Percentiles rank a stretch among this genome's conserved stretches.
These are phyloP conservation scores for Stichodactyla helianthus DNA, from an alignment of 64 coral and sea anemone species.

Conservation along the genomic window DNA sequence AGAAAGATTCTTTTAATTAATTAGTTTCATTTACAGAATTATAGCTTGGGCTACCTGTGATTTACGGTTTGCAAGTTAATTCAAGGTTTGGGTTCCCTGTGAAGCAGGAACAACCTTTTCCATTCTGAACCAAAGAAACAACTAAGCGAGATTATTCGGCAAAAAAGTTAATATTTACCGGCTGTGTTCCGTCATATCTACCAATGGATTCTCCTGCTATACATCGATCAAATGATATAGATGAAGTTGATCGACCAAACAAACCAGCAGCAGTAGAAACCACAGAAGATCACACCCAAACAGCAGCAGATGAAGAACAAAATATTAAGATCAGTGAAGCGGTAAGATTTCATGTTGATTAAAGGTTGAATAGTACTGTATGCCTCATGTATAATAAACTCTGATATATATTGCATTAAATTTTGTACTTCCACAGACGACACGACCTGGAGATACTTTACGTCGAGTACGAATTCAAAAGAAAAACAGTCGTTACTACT, in stretches of 20 bases:
- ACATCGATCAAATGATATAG: background rate
- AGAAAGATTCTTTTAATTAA: too few species aligned
- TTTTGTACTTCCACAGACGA: background rate
- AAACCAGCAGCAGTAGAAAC: background rate
- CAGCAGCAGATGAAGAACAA: background rate
- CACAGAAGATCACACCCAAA: background rate
- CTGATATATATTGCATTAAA: background rate
- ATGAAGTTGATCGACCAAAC: conserved; percentile 9
- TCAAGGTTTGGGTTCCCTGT: background rate
- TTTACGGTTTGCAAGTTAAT: too few species aligned
- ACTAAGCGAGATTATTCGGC: background rate
- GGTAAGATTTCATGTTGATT: background rate
- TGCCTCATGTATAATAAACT: background rate
- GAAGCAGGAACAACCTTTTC: background rate
- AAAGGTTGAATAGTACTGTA: background rate
- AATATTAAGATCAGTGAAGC: background rate
- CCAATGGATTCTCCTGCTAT: background rate
- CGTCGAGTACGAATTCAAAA: conserved; percentile 64
- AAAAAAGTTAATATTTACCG: background rate
- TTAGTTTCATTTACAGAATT: too few species aligned
- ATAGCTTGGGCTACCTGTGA: background rate
- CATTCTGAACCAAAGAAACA: background rate
- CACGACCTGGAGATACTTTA: background rate
- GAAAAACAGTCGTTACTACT: conserved; percentile 92
- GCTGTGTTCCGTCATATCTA: background rate